Evolutionary conservation across 92 coral and sea anemone genomes (phyloP), one percentile per base, ranked within the genome.

Genomic region (Desmophyllum pertusum): DNA sequence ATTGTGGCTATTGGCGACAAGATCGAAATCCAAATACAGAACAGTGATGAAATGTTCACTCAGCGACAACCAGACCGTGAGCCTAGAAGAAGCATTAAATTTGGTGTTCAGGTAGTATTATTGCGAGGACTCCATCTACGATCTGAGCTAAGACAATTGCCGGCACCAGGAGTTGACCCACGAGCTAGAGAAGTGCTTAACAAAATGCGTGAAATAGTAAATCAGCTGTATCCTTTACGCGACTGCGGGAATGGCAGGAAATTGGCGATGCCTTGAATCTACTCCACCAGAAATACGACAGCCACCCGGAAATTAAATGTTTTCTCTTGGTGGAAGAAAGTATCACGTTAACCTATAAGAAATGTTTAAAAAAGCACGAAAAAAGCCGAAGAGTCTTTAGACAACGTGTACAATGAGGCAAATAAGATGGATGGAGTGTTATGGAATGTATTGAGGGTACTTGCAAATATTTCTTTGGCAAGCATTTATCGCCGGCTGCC

Each of bases 221-320:
- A 67, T 67, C 10, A 33, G 45, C 73, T 67, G 41, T 67, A 67
- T 37, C 73, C 73, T 33, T 35, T 37, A 3, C 73, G 73, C 25
- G 73, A 67, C 42, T 3, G 42, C 8, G 73, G 73, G 3, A 67
- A 67, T 36, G 43, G 73, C 11, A 5, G 11, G 29, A 36, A 35
- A 35, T 67, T 19, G 29, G 36, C 17, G 6, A 5, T 7, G 11
- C 25, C 13, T 37, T 67, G 13, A 37, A 36, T 67, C 11, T 1
- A 9, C n/a, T 37, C 42, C 45, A 36, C 2, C 5, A 42, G 25
- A 17, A 37, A 67, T 17, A 18, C 42, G 27, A 6, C 40, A 67
- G 10, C 6, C 45, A 36, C 40, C 73, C 73, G 9, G 73, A 37
- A 3, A 67, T 67, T 33, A 67, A 67, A 33, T 17, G 45, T 19